Conservation (phyloP, 2,888 invertebrate species). For the Drosophila dives region DNA sequence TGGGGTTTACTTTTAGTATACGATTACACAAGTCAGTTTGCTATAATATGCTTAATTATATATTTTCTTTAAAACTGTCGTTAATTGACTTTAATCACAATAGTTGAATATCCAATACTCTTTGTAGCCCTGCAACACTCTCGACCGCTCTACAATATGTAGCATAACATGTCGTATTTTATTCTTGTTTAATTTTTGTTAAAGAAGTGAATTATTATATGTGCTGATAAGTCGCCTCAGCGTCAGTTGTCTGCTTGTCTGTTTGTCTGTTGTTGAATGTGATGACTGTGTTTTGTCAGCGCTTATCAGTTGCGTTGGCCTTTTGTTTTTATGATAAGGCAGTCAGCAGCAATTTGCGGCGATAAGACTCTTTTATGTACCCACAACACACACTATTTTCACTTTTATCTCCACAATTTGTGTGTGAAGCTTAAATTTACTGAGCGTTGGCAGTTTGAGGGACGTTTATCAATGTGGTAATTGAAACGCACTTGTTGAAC, state of each 20-base stretch:
- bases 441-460: slow-evolving; percentile 1
- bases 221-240: slow-evolving; percentile 43
- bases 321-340: slow-evolving; percentile 52
- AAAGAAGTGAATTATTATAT: slow-evolving; percentile 22
- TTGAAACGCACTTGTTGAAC: slow-evolving; percentile 41
- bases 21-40: slow-evolving; percentile 46
- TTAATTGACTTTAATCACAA: slow-evolving; percentile 37
- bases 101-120: slow-evolving; percentile 56
- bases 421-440: slow-evolving; percentile 19
- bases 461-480: slow-evolving; percentile 28
- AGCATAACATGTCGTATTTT: slow-evolving; percentile 66
- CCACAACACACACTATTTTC: slow-evolving; percentile 10
- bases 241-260: slow-evolving; percentile 19
- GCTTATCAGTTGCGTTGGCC: slow-evolving; percentile 58
- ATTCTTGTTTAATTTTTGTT: neutral
- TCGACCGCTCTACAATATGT: slow-evolving; percentile 45
- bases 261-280: slow-evolving; percentile 25
- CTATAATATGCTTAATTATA: neutral
- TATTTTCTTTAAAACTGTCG: slow-evolving; percentile 7
- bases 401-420: slow-evolving; percentile 11
- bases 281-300: slow-evolving; percentile 31
- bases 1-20: slow-evolving; percentile 43
- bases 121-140: slow-evolving; percentile 34
- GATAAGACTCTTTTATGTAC: slow-evolving; percentile 39
- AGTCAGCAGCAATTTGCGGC: slow-evolving; percentile 21